Evolutionary conservation across 2,113 vertebrate genomes (phyloP), one percentile per base, ranked within the genome.

Genomic region (Peromyscus leucopus): DNA sequence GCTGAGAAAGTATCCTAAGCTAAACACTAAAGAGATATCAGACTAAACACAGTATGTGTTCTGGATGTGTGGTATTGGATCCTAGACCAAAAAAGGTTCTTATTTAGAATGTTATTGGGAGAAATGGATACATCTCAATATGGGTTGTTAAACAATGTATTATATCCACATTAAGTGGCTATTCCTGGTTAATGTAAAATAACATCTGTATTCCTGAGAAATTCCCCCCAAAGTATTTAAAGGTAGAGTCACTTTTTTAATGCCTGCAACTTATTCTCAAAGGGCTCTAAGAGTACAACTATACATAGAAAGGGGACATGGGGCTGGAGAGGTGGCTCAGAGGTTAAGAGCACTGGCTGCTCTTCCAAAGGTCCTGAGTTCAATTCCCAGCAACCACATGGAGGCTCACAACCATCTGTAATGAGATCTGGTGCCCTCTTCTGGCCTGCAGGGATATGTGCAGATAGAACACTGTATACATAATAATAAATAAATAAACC

Each of bases 181-280:
- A 65, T 80, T 90, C 24, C 78, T 72, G n/a, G 61, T 71, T 90
- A 93, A 42, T 48, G 24, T 87, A 88, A 90, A 90, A 92, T 46
- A 82, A 74, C 48, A 71, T 57, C 22, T 16, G 57, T 61, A 17
- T 86, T 76, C 57, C 95, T 92, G n/a, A 94, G 86, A 96, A 91
- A 92, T 61, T 83, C 55, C 93, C 26, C 85, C 24, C 31, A 4
- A 90, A 74, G 4, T 39, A 95, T 84, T 95, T 93, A 84, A 96
- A 57, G 19, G 7, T n/a, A 78, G 75, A 95, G 48, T 90, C 19
- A 15, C 48, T 82, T 39, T 69, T 55, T 83, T 42, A 76, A 28
- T 75, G 39, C 48, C 33, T 93, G 17, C 61, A 90, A 63, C 19
- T 88, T 83, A 78, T 48, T 89, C 79, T 93, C 89, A 83, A 91